Evolutionary conservation across 2,797 vertebrate genomes (phyloP), one percentile per base, ranked within the genome.

Genomic region (Chaunax sp.): DNA sequence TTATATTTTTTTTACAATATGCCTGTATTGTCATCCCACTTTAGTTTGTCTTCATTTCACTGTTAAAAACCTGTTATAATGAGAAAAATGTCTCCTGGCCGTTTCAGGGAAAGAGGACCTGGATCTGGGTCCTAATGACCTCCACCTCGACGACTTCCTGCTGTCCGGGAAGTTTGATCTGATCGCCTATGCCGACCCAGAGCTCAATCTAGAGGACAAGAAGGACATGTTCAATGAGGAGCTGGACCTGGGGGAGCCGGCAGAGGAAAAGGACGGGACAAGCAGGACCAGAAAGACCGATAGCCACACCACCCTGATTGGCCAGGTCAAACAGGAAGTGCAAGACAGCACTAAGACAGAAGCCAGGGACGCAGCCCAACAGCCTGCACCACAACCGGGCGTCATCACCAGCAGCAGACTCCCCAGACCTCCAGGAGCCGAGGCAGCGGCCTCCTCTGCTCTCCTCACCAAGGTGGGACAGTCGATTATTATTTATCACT

Each of bases 161-260:
- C 89, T 94, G 78, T 96, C 96, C 0, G 98, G 96, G 20, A 97
- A 99, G 69, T 99, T 99, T 67, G 98, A 99, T 85, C 94, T 99
- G 23, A 97, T 99, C 38, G 98, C 98, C 0, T 99, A 99, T 45
- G 95, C 98, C 1, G 98, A 99, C 83, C 97, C 98, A 0, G 97
- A 97, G 68, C 95, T 98, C 58, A 96, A 99, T 73, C 87, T 98
- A 14, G 97, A 95, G 23, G 98, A 98, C 91, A 99, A 98, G 88
- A 98, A 97, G 75, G 95, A 97, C 83, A 95, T 98, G 95, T 98
- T 99, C 78, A 98, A 95, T 6, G 97, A 97, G 80, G 97, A 98
- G 41, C 87, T 99, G 46, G 98, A 98, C 70, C 95, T 99, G 12
- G 94, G 64, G 26, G 98, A 97, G 58, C n/a, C 62, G 0, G 26